phyloP scores from a whole-genome alignment of 2,797 vertebrate species.

The Semaprochilodus insignis region DNA sequence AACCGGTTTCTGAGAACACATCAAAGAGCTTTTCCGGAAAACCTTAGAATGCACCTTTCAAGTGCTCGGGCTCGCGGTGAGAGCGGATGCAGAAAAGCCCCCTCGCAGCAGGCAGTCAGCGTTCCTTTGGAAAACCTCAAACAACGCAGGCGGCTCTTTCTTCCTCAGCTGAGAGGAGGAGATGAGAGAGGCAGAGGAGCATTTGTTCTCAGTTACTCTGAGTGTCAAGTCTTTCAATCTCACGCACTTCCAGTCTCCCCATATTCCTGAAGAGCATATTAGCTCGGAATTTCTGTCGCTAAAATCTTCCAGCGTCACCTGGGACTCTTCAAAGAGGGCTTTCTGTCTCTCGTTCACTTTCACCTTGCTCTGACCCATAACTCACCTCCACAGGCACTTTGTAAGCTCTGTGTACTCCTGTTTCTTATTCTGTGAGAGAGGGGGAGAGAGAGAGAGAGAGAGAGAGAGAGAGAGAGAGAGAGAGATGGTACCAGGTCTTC shows the following conservation, averaged over 20 bases:
- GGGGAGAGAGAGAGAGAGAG: no score
- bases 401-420: not conserved
- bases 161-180: not conserved
- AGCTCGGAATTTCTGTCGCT: not conserved
- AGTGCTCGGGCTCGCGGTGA: not conserved
- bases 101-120: not conserved
- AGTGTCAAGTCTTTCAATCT: not conserved
- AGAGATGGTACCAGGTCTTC: no score
- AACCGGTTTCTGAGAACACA: not conserved
- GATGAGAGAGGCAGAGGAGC: not conserved
- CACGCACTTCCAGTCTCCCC: not conserved
- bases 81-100: not conserved
- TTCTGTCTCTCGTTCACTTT: not conserved
- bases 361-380: not conserved
- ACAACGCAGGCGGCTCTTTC: not conserved
- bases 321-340: not conserved
- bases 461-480: no score
- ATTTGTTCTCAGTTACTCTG: not conserved
- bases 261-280: not conserved
- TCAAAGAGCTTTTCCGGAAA: constrained; percentile 10
- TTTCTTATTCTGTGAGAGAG: not conserved
- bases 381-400: not conserved
- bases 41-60: not conserved
- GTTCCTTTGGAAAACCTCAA: not conserved
- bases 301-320: not conserved